phyloP scores from a whole-genome alignment of 2,113 vertebrate species.

The Gasterosteus aculeatus region DNA sequence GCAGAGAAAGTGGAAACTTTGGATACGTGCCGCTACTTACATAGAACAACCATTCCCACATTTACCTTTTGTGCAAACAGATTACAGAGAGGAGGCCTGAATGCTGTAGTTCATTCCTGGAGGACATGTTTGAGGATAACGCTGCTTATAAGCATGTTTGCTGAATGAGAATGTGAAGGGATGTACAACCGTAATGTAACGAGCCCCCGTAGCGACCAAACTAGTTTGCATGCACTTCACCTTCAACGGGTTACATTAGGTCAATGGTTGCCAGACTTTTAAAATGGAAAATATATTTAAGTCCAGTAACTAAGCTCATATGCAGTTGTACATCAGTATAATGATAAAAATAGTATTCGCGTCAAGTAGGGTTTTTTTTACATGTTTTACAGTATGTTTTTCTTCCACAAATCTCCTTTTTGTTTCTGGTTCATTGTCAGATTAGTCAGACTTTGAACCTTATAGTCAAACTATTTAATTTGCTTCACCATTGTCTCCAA shows the following conservation, averaged over 20 bases:
- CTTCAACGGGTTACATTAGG: too few species aligned
- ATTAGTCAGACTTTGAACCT: background rate
- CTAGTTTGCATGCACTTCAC: background rate
- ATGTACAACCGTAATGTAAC: background rate
- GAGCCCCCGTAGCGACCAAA: background rate
- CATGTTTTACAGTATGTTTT: background rate
- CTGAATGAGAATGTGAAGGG: background rate
- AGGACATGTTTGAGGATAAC: conserved; percentile 19
- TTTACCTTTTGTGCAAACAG: conserved; percentile 3
- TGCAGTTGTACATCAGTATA: background rate
- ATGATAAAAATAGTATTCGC: background rate
- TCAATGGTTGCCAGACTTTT: background rate
- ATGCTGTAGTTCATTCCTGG: conserved; percentile 1
- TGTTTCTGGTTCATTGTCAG: background rate
- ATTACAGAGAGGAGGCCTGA: background rate
- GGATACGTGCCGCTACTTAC: background rate
- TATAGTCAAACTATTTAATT: background rate
- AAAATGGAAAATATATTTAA: background rate
- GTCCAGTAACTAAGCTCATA: background rate
- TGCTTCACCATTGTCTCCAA: background rate
- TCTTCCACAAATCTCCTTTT: background rate
- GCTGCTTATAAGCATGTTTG: background rate
- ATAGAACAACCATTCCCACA: conserved; percentile 1
- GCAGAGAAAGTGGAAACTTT: background rate
- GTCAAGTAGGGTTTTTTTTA: background rate